A percentile compares a stretch with the other conserved stretches of the same genome.
phyloP scores from a whole-genome alignment of 2,113 vertebrate species.

The Ptyas mucosa region DNA sequence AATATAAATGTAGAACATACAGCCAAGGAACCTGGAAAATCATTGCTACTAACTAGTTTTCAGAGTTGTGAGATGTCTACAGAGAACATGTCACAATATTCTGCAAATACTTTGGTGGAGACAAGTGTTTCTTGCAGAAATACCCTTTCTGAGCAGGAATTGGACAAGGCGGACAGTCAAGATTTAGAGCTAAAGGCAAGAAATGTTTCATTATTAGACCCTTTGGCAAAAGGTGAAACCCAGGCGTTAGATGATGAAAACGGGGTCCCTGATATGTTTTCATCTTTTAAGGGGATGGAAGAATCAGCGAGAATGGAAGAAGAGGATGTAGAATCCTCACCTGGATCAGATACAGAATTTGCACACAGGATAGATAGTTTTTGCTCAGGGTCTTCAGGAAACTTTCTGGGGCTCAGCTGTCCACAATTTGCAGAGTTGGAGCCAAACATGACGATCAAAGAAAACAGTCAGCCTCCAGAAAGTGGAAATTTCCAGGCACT shows the following conservation, averaged over 20 bases:
- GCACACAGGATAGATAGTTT: background rate
- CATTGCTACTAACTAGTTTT: background rate
- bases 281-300: background rate
- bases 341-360: slow-evolving; percentile 2
- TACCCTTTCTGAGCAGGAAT: background rate
- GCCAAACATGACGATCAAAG: background rate
- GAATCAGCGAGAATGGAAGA: background rate
- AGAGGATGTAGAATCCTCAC: background rate
- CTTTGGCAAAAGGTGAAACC: slow-evolving; percentile 10
- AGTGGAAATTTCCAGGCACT: background rate
- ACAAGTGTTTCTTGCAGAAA: background rate
- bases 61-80: background rate
- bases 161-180: background rate
- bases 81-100: background rate
- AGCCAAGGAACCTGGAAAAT: background rate
- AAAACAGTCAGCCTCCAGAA: background rate
- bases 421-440: slow-evolving; percentile 29
- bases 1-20: background rate
- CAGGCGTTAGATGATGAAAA: accelerated
- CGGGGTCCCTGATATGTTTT: background rate
- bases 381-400: slow-evolving; percentile 22
- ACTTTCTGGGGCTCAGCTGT: background rate
- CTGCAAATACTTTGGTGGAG: background rate
- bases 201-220: background rate
- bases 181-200: background rate